Conservation (phyloP, 2,113 vertebrate species). For the Apeltes quadracus region DNA sequence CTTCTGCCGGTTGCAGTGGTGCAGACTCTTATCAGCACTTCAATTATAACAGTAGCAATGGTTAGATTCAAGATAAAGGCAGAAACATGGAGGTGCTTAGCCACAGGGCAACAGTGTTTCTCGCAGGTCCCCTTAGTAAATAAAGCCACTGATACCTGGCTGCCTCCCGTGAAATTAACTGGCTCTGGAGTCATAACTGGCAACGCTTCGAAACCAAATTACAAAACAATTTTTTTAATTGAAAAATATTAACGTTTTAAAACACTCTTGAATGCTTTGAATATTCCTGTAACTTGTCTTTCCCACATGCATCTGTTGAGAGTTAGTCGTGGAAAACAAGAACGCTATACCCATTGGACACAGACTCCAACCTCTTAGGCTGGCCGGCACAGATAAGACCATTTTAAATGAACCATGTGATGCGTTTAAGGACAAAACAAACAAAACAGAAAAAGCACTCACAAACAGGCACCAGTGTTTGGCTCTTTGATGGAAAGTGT, state of each 20-base stretch:
- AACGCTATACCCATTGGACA: background rate
- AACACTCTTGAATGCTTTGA: background rate
- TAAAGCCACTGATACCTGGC: conserved; percentile 38
- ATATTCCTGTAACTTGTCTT: background rate
- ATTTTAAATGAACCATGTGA: conserved; percentile 4
- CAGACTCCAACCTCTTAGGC: conserved; percentile 6
- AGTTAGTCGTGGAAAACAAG: conserved; percentile 10
- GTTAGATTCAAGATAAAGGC: conserved; percentile 58
- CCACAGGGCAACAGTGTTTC: conserved; percentile 23
- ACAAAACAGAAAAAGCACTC: background rate
- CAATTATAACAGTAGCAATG: conserved; percentile 53
- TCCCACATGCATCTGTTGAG: background rate
- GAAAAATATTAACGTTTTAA: background rate
- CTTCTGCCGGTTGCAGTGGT: conserved; percentile 42
- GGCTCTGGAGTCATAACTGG: conserved; percentile 30
- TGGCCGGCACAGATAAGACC: conserved; percentile 18
- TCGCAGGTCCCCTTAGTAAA: conserved; percentile 43
- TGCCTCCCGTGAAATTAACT: conserved; percentile 50
- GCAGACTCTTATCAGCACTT: conserved; percentile 63
- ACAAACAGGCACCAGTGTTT: background rate
- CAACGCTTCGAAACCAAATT: conserved; percentile 21
- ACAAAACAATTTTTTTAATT: background rate
- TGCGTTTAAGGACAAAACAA: conserved; percentile 1
- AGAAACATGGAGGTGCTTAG: conserved; percentile 43
- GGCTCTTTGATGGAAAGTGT: background rate